Evolutionary conservation across 2,797 vertebrate species (phyloP), one percentile per base, ranked within the genome.

Genomic region (Ctenopoma kingsleyae): DNA sequence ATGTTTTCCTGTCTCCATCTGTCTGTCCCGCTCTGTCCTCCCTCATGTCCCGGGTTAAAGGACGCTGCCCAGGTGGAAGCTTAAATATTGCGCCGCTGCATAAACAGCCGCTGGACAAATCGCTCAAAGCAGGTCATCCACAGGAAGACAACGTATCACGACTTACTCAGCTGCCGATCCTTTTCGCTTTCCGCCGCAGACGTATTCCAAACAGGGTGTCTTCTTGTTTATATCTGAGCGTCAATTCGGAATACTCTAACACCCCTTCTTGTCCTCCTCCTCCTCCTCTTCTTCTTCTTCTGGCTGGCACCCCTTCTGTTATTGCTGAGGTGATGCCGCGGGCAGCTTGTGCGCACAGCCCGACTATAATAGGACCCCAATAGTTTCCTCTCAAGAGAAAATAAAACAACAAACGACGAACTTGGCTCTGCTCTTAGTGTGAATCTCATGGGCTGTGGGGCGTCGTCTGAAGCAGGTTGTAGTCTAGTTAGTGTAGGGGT

Each of bases 391-490:
- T 52, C 20, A 16, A 11, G 65, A 53, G 78, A 52, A 72, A 19
- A 9, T 2, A 55, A 56, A 61, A 56, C 15, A 58, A 65, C 82
- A 81, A 67, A 19, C 80, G 69, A 12, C 41, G 65, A 46, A 32
- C 67, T 67, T 32, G 49, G 61, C 59, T 53, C 38, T 20, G 68
- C 54, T 22, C 59, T 41, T 8, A 22, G 44, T 23, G 68, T 58
- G 32, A 44, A 52, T 78, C 81, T 80, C 78, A 53, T 55, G 85
- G 76, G 78, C 73, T 41, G 38, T 27, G 85, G 89, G 87, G 87
- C 86, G 91, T 88, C 87, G 90, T 85, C 89, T 62, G 78, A 52
- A 40, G 88, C 91, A 89, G 91, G 89, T 92, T 89, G 85, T 76
- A 75, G 86, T 57, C 56, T 58, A 35, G 79, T 83, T 74, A 62